Base-by-base conservation (phyloP, 30 jellyfish, hydroid and myxozoan species). In the Turritopsis dohrnii region DNA sequence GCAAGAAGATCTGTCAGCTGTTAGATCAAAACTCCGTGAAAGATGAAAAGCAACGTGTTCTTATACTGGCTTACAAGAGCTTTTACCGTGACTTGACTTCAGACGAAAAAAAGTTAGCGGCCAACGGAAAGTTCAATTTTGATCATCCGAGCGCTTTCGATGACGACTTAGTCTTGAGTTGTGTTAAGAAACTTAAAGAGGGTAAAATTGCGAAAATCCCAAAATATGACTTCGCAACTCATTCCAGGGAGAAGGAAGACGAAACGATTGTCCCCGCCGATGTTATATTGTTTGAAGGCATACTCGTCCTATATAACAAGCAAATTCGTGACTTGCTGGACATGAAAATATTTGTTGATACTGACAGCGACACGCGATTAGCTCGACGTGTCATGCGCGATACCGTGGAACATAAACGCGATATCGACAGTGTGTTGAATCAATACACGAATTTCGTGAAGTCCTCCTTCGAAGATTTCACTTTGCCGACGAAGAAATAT, bases 111-210 rank as follows among this genome's bases (percentile, higher is more conserved):
- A 87, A 81, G 21, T 84, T 88, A 65, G 98, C 98, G 20, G 88
- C 86, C 27, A 72, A 74, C 21, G 93, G 92, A 30, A 82, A 93
- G 1, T 88, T 93, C 82, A 93, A 93, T 65, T 93, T 88, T 86
- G 98, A 93, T 79, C 98, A 93, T 72, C 98, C 98, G 79, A 90
- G 75, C 66, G 98, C 98, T 7, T 93, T 93, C 72, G 96, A 93
- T 73, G 96, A 93, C 21, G 93, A 85, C 52, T 88, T 88, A 13
- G 82, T 91, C 27, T 54, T 88, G 41, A 81, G 76, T 16, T 79
- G 94, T 31, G 73, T 93, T 72, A 24, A 73, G 81, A 60, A 74
- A 60, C 90, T 93, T 29, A 85, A 84, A 31, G 84, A 83, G 73
- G 90, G 94, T 29, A 89, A 93, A 54, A 83, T 76, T 23, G 96